Evolutionary conservation across 2,888 invertebrate species (phyloP).

Genomic region (Acrobasis repandana): DNA sequence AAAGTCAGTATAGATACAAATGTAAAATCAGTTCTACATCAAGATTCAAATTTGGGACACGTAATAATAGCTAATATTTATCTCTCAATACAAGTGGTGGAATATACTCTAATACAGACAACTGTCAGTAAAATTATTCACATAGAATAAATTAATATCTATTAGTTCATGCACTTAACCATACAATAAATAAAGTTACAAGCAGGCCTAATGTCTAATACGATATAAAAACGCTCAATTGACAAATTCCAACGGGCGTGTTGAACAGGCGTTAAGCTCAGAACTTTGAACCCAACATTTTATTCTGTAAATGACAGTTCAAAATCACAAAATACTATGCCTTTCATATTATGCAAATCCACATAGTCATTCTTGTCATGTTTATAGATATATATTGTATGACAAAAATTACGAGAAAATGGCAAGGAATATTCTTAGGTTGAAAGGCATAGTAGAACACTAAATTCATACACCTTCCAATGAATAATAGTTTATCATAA

Average conservation of each 20-base stretch:
- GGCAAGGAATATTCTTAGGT: too few species aligned
- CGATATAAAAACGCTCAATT: constrained; percentile 27
- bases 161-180: constrained; percentile 24
- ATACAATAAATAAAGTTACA: constrained; percentile 22
- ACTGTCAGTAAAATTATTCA: constrained; percentile 11
- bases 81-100: constrained; percentile 8
- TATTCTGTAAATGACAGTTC: constrained; percentile 27
- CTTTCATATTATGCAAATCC: too few species aligned
- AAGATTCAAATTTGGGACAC: neutral
- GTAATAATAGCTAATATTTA: constrained; percentile 11
- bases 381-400: too few species aligned
- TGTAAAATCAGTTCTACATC: neutral
- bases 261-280: constrained; percentile 16
- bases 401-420: too few species aligned
- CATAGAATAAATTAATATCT: constrained; percentile 22
- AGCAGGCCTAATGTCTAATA: constrained; percentile 24
- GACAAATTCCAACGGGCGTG: constrained; percentile 27
- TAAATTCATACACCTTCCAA: neutral
- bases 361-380: too few species aligned
- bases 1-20: neutral
- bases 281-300: constrained; percentile 6
- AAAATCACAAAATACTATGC: constrained; percentile 36
- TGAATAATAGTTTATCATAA: constrained; percentile 31
- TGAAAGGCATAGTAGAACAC: neutral
- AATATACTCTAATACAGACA: constrained; percentile 5